Evolutionary conservation across 30 jellyfish, hydroid and myxozoan species (phyloP), one percentile per base, ranked within the genome.

Genomic region (Aurelia sp.): DNA sequence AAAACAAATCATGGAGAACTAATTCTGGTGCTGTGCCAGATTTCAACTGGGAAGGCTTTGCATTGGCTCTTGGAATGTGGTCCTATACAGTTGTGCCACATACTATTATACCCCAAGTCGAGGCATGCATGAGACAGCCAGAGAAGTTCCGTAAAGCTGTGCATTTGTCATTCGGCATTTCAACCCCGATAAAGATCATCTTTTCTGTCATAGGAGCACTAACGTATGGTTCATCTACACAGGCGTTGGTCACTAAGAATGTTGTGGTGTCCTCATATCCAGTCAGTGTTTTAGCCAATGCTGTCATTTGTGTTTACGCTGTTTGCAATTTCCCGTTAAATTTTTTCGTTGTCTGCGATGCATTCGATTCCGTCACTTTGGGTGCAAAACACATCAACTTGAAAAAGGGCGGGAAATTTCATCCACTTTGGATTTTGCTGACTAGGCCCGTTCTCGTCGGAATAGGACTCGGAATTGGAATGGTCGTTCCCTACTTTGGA

Each of bases 151-250:
- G 18, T 13, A 53, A 57, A 22, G 92, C 90, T 10, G 22, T 92
- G 18, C 69, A 65, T 57, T 66, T 47, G 23, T 80, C 97, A 35
- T 86, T 66, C 65, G 66, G 64, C 9, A 41, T 71, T 17, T 35
- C 96, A 13, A 82, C 94, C 3, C 55, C 77, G 51, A 47, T 74
- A 65, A 92, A 92, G 64, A 27, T 77, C 22, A 21, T 81, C 11
- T 82, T 79, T 50, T 96, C 91, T 8, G 21, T 87, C 13, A 63
- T 87, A 47, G 98, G 96, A 65, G 96, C 96, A n/a, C n/a, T 81
- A 27, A 53, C 98, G 3, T 92, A 66, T 73, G 98, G 98, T 13
- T 37, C 20, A 70, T 48, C 71, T 6, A 81, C 97, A 11, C 62
- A 81, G 44, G 51, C 74, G 10, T 73, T 82, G 15, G 86, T 87